Conservation (phyloP, 2,797 vertebrate genomes). For the Myotis vivesi region DNA sequence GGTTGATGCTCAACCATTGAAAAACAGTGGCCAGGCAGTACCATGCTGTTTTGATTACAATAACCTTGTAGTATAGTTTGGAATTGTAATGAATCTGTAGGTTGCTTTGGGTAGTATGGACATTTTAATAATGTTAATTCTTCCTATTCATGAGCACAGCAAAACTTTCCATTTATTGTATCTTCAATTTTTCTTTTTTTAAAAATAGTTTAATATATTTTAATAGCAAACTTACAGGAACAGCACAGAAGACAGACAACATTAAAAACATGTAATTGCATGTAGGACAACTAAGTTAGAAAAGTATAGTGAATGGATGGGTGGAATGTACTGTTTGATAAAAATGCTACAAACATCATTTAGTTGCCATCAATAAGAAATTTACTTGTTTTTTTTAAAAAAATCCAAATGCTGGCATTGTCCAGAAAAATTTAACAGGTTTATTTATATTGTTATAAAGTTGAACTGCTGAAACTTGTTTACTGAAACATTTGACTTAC, state of each 20-base stretch:
- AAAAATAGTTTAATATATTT: conserved; percentile 87
- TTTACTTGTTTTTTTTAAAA: conserved; percentile 81
- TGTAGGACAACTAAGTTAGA: conserved; percentile 88
- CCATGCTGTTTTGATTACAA: background rate
- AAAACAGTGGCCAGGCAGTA: background rate
- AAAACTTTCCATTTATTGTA: background rate
- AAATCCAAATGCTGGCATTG: conserved; percentile 89
- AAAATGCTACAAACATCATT: conserved; percentile 89
- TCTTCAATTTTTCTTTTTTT: background rate
- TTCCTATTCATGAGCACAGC: background rate
- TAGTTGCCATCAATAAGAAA: conserved; percentile 88
- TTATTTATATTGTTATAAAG: conserved; percentile 88
- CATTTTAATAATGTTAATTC: background rate
- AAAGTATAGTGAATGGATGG: conserved; percentile 86
- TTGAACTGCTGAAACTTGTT: conserved; percentile 84
- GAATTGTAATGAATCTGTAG: background rate
- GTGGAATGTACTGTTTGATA: conserved; percentile 87
- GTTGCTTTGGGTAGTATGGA: background rate
- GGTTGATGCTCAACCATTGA: background rate
- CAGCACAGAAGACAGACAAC: conserved; percentile 90
- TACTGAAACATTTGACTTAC: conserved; percentile 81
- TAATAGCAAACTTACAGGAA: conserved; percentile 91
- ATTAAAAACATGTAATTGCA: conserved; percentile 89
- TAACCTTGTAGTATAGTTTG: background rate
- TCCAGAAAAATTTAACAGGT: conserved; percentile 88